Evolutionary conservation across 2,113 vertebrate species (phyloP), one percentile per base, ranked within the genome.

Genomic region (Brachyhypopomus occidentalis): DNA sequence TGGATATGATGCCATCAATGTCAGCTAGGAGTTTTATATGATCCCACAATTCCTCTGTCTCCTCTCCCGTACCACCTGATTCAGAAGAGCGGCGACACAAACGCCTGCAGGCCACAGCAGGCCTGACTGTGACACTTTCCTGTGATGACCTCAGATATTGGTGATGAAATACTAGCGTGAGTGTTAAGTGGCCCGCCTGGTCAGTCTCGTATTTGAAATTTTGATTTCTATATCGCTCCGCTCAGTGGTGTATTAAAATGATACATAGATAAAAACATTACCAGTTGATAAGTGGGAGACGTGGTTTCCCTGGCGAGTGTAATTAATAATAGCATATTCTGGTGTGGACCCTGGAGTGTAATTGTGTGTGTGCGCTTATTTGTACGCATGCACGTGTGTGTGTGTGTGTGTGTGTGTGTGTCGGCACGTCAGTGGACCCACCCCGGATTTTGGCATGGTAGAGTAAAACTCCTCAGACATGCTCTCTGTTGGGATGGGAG

Each of bases 41-140:
- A 12, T 80, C 69, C 78, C 69, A 72, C 59, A 22, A 45, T 72
- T 56, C 78, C 19, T 58, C 62, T 48, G 41, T 41, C 38, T 25
- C 69, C 16, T 17, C 36, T 48, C n/a, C 27, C 41, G 59, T 60
- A 56, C 30, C 64, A 48, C 25, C 66, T 41, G 66, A 70, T 34
- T 38, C 64, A 19, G 23, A 14, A 63, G 62, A 25, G 62, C 41
- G 45, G 25, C 59, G 16, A 27, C 62, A 76, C 14, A 14, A 60
- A 19, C 11, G 38, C 12, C 59, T 58, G n/a, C 64, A 36, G 2
- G 7, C 19, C n/a, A 38, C 19, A 11, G 36, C 17, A 20, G 30
- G 30, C 17, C 19, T 0, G 64, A 64, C 27, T 70, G 0, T 41
- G 66, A 70, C 38, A 70, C 20, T 5, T 19, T 3, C 64, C 11